phyloP scores from a whole-genome alignment of 2,888 invertebrate species.

The Trichopoda pennipes region DNA sequence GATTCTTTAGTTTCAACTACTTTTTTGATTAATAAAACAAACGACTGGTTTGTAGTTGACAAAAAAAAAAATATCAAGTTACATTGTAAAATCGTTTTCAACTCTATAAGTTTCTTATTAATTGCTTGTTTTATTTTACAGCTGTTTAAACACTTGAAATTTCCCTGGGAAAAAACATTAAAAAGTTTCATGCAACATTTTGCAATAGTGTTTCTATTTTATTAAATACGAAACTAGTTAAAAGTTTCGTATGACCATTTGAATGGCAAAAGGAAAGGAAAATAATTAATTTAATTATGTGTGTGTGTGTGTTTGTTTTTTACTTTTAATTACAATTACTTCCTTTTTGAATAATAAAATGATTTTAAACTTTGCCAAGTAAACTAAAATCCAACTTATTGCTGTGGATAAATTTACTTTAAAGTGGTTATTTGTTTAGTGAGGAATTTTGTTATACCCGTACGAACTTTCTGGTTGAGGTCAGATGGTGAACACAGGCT shows the following conservation, averaged over 20 bases:
- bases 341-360: slow-evolving; percentile 1
- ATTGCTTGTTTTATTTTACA: neutral
- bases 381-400: neutral
- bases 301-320: no score
- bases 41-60: no score
- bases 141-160: neutral
- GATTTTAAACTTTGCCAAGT: neutral
- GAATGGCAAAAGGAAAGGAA: neutral
- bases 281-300: slow-evolving; percentile 17
- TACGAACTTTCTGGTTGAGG: no score
- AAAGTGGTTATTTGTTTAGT: slow-evolving; percentile 55
- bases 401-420: neutral
- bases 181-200: neutral
- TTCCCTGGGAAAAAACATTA: neutral
- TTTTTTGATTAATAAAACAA: no score
- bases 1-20: no score
- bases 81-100: no score
- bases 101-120: neutral
- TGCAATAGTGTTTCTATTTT: neutral
- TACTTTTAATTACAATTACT: neutral
- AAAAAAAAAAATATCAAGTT: neutral
- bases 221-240: slow-evolving; percentile 1
- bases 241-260: slow-evolving; percentile 4
- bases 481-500: no score
- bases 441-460: no score